These are phyloP conservation scores for Ataeniobius toweri DNA, from an alignment of 2,797 vertebrate genomes.

Conservation along the genomic window DNA sequence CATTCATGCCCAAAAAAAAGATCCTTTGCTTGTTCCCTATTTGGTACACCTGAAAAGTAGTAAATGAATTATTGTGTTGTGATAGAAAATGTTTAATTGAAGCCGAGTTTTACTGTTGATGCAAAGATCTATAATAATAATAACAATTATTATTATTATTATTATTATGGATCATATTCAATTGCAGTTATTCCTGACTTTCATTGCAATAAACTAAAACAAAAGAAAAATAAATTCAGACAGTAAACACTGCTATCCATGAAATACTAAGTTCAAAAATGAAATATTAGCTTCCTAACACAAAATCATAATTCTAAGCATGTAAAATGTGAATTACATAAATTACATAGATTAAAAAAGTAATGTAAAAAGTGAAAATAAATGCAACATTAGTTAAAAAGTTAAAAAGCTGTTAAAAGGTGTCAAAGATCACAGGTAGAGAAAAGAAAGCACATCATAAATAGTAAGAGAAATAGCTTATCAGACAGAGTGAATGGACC, in stretches of 20 bases:
- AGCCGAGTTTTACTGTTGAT: conserved; percentile 12
- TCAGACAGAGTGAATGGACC: conserved; percentile 39
- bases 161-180: background rate
- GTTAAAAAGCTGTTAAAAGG: conserved; percentile 28
- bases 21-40: conserved; percentile 2
- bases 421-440: conserved; percentile 14
- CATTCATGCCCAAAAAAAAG: background rate
- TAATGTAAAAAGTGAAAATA: conserved; percentile 29
- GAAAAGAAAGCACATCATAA: conserved; percentile 8
- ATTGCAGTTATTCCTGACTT: too few species aligned
- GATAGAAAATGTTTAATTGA: background rate
- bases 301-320: background rate
- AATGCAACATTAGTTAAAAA: background rate
- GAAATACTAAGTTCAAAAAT: background rate
- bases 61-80: conserved; percentile 6
- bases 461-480: conserved; percentile 45
- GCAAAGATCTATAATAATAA: conserved; percentile 15
- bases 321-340: background rate
- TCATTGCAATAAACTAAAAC: too few species aligned
- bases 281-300: background rate
- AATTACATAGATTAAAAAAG: conserved; percentile 1
- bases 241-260: too few species aligned
- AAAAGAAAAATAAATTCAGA: background rate
- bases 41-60: conserved; percentile 19
- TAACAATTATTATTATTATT: background rate